Conservation (phyloP, 2,888 invertebrate genomes). For the Phortica okadai region DNA sequence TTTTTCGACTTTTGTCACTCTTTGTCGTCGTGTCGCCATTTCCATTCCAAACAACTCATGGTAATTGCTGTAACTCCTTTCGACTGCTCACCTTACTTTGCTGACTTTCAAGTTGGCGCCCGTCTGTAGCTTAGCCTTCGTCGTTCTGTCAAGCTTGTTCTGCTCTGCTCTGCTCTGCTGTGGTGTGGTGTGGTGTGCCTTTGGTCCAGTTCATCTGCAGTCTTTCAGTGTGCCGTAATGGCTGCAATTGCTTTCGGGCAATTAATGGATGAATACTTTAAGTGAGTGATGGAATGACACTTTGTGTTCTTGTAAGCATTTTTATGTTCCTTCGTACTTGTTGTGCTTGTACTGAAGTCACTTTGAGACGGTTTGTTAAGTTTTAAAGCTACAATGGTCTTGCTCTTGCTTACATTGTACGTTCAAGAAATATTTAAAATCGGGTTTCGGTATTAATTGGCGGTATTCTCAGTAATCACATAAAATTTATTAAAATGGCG, state of each 20-base stretch:
- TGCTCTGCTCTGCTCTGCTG: conserved; percentile 35
- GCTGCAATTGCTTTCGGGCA: conserved; percentile 71
- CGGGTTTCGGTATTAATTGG: conserved; percentile 26
- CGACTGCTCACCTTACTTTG: conserved; percentile 48
- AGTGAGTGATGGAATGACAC: conserved; percentile 75
- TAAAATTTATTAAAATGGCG: conserved; percentile 29
- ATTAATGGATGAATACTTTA: conserved; percentile 75
- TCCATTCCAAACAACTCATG: conserved; percentile 58
- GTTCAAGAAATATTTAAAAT: conserved; percentile 22
- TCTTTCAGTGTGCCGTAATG: conserved; percentile 33
- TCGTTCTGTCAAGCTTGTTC: conserved; percentile 30
- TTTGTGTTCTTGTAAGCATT: conserved; percentile 71
- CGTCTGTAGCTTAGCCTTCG: conserved; percentile 49
- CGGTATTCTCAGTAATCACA: background rate
- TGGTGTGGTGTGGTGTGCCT: conserved; percentile 29
- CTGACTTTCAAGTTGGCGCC: conserved; percentile 59
- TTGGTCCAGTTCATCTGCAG: conserved; percentile 28
- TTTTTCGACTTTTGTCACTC: conserved; percentile 20
- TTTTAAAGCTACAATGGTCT: background rate
- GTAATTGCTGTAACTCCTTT: conserved; percentile 70
- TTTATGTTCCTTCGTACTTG: conserved; percentile 49
- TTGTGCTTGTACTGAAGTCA: background rate
- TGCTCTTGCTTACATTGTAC: background rate
- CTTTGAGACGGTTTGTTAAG: background rate
- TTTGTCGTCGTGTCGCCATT: conserved; percentile 49